Evolutionary conservation across 2,888 invertebrate species (phyloP).

Genomic region (Ophraella communa): DNA sequence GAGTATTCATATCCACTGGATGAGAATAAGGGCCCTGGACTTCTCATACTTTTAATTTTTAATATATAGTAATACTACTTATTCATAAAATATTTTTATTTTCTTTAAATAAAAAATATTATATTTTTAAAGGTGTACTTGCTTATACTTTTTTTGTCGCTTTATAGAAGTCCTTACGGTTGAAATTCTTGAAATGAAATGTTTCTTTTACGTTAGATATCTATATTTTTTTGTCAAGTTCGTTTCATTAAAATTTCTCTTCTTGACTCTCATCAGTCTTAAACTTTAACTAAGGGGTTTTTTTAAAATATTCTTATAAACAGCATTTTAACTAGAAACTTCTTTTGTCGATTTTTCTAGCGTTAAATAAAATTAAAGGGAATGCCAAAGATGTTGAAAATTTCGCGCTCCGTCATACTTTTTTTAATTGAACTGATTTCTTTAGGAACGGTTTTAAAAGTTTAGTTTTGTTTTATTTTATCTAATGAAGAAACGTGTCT

Average conservation of each 20-base stretch:
- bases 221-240: constrained; percentile 5
- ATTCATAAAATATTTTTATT: not conserved
- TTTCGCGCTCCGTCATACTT: not conserved
- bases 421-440: not conserved
- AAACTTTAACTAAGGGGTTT: not conserved
- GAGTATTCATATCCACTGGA: no score
- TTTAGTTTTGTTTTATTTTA: no score
- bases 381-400: not conserved
- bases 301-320: not conserved
- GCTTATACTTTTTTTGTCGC: no score
- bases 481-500: no score
- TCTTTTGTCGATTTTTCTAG: not conserved
- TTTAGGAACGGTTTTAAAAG: not conserved
- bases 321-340: not conserved
- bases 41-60: no score
- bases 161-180: no score
- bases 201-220: not conserved
- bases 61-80: no score
- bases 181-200: not conserved
- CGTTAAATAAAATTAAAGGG: not conserved
- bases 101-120: not conserved
- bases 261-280: not conserved
- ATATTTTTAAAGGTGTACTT: no score
- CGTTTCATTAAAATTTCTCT: constrained; percentile 14
- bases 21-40: no score